Conservation (phyloP, 1,140 invertebrate species). For the Hyles euphorbiae region DNA sequence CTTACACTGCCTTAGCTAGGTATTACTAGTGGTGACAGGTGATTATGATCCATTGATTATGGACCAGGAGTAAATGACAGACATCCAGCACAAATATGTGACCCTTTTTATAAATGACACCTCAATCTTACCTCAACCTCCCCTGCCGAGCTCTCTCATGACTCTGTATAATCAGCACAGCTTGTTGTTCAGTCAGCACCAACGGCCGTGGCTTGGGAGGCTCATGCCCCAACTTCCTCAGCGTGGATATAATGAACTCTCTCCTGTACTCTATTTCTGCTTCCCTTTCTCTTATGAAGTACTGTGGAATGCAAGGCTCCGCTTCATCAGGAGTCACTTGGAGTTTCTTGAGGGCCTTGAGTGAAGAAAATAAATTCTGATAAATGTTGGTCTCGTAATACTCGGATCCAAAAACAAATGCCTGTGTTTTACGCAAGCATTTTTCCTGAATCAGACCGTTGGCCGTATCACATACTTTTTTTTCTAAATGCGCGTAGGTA, state of each 20-base stretch:
- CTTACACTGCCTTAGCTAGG: too few relatives aligned
- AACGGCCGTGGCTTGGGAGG: constrained; percentile 76
- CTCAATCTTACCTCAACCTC: constrained; percentile 73
- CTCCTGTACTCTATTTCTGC: constrained; percentile 78
- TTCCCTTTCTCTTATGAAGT: constrained; percentile 81
- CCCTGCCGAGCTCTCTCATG: constrained; percentile 95
- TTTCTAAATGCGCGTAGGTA: too few relatives aligned
- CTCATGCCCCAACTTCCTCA: constrained; percentile 81
- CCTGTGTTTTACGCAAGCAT: too few relatives aligned
- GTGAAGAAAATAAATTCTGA: background rate
- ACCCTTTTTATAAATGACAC: too few relatives aligned
- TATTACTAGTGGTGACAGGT: too few relatives aligned
- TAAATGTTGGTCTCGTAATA: background rate
- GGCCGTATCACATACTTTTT: too few relatives aligned
- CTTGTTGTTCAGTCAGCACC: constrained; percentile 86
- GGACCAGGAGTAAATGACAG: too few relatives aligned
- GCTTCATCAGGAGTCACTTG: constrained; percentile 80
- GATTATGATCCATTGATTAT: too few relatives aligned
- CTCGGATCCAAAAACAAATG: too few relatives aligned
- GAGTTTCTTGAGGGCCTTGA: constrained; percentile 69
- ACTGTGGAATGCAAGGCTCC: constrained; percentile 81
- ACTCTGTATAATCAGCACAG: constrained; percentile 89
- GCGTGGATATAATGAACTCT: constrained; percentile 79
- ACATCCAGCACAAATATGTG: too few relatives aligned
- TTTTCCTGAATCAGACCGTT: too few relatives aligned